Evolutionary conservation across 2,888 invertebrate species (phyloP).

Genomic region (Acleris literana): DNA sequence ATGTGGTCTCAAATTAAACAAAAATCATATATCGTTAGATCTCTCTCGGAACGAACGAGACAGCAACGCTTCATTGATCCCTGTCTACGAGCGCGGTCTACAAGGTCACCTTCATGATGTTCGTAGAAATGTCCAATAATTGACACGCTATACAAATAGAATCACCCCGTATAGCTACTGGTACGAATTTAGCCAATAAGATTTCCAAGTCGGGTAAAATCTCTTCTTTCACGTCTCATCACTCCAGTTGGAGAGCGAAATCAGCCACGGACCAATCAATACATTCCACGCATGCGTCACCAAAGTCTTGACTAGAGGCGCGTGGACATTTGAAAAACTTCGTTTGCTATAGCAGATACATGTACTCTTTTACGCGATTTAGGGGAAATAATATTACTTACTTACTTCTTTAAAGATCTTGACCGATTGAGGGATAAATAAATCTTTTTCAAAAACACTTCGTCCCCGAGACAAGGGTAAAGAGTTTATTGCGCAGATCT

Average conservation of each 20-base stretch:
- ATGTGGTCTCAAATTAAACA: no score
- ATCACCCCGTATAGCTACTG: background rate
- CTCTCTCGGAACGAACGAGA: background rate
- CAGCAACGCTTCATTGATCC: constrained; percentile 43
- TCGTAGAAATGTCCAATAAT: constrained; percentile 13
- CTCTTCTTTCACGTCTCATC: constrained; percentile 38
- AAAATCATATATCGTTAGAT: background rate
- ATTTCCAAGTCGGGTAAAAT: background rate
- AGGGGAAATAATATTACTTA: constrained; percentile 18
- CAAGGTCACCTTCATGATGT: constrained; percentile 41
- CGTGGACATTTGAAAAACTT: constrained; percentile 52
- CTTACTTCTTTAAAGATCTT: constrained; percentile 34
- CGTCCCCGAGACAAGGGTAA: no score
- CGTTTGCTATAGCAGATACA: constrained; percentile 11
- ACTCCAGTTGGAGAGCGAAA: constrained; percentile 56
- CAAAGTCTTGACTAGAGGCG: constrained; percentile 38
- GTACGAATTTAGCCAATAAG: background rate
- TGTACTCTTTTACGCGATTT: constrained; percentile 7
- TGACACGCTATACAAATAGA: background rate
- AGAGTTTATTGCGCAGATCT: no score
- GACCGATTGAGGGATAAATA: no score
- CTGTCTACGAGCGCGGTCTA: constrained; percentile 29
- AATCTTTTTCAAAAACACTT: no score
- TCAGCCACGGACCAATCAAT: constrained; percentile 72
- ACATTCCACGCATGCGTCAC: constrained; percentile 78